Evolutionary conservation across 2,113 vertebrate genomes (phyloP).

Genomic region (Zosterops japonicus): DNA sequence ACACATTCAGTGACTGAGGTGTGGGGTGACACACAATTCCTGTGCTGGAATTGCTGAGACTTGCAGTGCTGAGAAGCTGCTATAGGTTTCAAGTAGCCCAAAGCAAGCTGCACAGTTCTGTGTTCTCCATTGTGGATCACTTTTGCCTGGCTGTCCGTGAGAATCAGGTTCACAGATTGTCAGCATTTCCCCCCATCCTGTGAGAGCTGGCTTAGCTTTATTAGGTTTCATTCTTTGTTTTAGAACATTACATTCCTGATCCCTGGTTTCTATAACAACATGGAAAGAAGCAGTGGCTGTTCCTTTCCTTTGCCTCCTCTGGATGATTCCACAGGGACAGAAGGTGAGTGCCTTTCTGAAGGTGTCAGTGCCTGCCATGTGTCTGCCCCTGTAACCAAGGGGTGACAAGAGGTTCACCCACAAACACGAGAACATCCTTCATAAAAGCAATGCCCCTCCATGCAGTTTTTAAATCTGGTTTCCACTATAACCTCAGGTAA

Average conservation of each 20-base stretch:
- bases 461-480: background rate
- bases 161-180: background rate
- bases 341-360: background rate
- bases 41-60: background rate
- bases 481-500: background rate
- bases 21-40: background rate
- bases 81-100: background rate
- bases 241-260: constrained; percentile 90
- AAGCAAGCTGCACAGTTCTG: background rate
- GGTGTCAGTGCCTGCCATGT: background rate
- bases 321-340: background rate
- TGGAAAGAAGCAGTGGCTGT: constrained; percentile 57
- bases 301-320: constrained; percentile 25
- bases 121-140: background rate
- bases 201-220: background rate
- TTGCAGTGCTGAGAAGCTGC: background rate
- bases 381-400: constrained; percentile 22
- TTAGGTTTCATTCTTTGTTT: background rate
- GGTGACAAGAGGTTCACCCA: background rate
- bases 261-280: constrained; percentile 87
- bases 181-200: background rate
- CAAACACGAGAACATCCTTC: background rate
- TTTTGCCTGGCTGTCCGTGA: background rate
- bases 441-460: background rate
- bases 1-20: accelerated